Conservation (phyloP, 1,140 invertebrate species). For the Solen grandis region DNA sequence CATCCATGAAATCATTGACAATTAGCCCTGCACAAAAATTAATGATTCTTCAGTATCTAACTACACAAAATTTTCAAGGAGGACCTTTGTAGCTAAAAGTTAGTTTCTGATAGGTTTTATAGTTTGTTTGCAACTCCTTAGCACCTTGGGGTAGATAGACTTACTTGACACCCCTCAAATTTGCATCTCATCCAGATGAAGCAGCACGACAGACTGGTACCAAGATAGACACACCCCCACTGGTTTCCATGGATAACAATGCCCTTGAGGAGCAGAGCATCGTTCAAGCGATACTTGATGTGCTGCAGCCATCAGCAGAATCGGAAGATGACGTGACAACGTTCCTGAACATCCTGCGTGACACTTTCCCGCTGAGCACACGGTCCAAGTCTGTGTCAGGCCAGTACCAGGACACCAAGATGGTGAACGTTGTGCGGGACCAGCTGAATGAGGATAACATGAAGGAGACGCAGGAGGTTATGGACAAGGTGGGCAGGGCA, state of each 20-base stretch:
- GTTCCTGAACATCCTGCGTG: slow-evolving; percentile 68
- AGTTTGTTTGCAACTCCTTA: too few relatives aligned
- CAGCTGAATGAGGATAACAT: slow-evolving; percentile 75
- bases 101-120: too few relatives aligned
- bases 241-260: slow-evolving; percentile 46
- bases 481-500: slow-evolving; percentile 77
- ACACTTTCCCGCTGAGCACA: slow-evolving; percentile 72
- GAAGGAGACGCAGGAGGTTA: slow-evolving; percentile 62
- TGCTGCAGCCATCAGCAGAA: slow-evolving; percentile 63
- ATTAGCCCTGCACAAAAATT: too few relatives aligned
- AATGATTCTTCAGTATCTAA: too few relatives aligned
- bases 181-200: too few relatives aligned
- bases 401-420: slow-evolving; percentile 55
- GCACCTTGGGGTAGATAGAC: too few relatives aligned
- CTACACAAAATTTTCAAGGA: too few relatives aligned
- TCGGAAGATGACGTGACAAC: slow-evolving; percentile 61
- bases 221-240: slow-evolving; percentile 43
- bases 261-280: slow-evolving; percentile 72
- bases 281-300: slow-evolving; percentile 68
- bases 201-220: slow-evolving; percentile 24
- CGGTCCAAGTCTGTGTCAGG: slow-evolving; percentile 50
- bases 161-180: too few relatives aligned
- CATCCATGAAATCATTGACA: too few relatives aligned
- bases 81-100: too few relatives aligned
- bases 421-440: slow-evolving; percentile 72